These are phyloP conservation scores for Leptatherina wallacei DNA, from an alignment of 2,797 vertebrate genomes.

Conservation along the genomic window DNA sequence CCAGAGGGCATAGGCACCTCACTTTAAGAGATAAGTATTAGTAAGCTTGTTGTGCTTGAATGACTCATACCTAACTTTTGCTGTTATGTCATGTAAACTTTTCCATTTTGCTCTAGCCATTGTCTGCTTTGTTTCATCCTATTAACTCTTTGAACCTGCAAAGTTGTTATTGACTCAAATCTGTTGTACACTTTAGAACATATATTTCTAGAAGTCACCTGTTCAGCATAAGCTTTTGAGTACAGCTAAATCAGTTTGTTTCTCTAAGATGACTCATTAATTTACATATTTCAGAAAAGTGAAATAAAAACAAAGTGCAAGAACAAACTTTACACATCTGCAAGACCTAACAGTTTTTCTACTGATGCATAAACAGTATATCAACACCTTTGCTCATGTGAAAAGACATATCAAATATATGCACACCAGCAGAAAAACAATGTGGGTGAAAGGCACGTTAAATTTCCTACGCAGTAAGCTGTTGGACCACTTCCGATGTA, in stretches of 20 bases:
- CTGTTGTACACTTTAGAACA: neutral
- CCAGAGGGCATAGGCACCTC: neutral
- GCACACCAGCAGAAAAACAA: slow-evolving; percentile 8
- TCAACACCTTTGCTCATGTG: slow-evolving; percentile 19
- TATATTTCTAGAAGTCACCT: neutral
- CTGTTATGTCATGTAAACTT: neutral
- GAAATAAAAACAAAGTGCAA: neutral
- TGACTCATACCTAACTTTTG: slow-evolving; percentile 1
- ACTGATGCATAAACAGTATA: neutral
- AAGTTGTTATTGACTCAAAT: neutral
- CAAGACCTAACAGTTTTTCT: neutral
- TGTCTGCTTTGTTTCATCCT: neutral
- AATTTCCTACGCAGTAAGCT: slow-evolving; percentile 22
- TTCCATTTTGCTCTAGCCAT: neutral
- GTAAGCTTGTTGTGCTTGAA: neutral
- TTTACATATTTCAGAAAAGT: neutral
- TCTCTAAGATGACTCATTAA: neutral
- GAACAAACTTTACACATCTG: neutral
- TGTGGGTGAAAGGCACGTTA: slow-evolving; percentile 19
- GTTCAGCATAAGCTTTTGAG: fast-evolving
- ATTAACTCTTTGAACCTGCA: neutral
- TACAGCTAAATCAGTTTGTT: neutral
- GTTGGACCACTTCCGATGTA: slow-evolving; percentile 47
- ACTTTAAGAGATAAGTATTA: neutral
- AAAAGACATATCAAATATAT: neutral